Evolutionary conservation across 2,113 vertebrate genomes (phyloP), one percentile per base, ranked within the genome.

Genomic region (Tragelaphus imberbis): DNA sequence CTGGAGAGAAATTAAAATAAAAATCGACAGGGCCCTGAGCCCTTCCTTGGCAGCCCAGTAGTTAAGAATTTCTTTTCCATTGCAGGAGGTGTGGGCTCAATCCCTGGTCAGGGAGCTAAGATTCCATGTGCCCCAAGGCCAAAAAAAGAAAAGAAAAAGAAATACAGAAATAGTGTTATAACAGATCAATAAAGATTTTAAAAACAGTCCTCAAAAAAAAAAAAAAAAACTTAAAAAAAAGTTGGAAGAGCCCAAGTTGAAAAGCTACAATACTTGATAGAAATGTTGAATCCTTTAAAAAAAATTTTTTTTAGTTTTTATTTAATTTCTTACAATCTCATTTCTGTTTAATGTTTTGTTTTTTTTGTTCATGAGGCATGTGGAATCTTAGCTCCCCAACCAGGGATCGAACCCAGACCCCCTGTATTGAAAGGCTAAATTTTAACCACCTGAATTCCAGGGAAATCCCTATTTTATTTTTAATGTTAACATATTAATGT

Each of bases 1-100:
- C 30, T 56, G 11, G 16, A 27, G 28, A 94, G 19, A 28, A 88
- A 88, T 84, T 91, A 87, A 84, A 79, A 75, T 88, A 55, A 90
- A n/a, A 82, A 71, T 71, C 2, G 5, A 12, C 68, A 40, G 68
- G 23, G 19, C 68, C 68, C n/a, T 40, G 68, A 71, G 19, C 68
- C 12, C 68, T 71, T 71, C n/a, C 19, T 19, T 71, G 68, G n/a
- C n/a, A 40, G n/a, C 36, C 68, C n/a, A 3, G n/a, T 71, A 71
- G 68, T 71, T 40, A 40, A 71, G n/a, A 71, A 71, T 40, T 71
- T 36, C 5, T 71, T 71, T 71, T 71, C n/a, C 68, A 11, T 23
- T 40, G 10, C 68, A 40, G 19, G n/a, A 71, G 68, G n/a, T 71
- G 1, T 71, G n/a, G n/a, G 68, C 40, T 71, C 68, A 71, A 40